A percentile compares a stretch with the other conserved stretches of the same genome.
These are phyloP conservation scores for Turdus rufiventris DNA, from an alignment of 2,113 vertebrate genomes.

Conservation along the genomic window DNA sequence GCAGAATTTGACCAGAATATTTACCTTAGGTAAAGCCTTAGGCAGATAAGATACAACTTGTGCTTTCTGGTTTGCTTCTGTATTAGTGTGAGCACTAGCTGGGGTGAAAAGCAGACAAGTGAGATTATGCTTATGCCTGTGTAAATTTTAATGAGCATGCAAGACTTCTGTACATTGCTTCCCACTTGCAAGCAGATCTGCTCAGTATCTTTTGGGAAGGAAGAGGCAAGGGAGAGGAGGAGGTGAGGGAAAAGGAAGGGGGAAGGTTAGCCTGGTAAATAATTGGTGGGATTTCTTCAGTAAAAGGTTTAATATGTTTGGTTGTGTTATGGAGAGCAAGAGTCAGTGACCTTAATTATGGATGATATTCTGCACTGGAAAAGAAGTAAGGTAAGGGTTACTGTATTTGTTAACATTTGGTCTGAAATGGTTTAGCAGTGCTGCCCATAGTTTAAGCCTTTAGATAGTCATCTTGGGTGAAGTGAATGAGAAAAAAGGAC, in stretches of 20 bases:
- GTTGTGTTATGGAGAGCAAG: neutral
- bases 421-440: conserved; percentile 4
- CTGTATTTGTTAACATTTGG: neutral
- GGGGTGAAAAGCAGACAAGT: neutral
- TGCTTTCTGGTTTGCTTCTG: neutral
- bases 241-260: neutral
- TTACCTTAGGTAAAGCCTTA: neutral
- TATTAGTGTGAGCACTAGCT: neutral
- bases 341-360: conserved; percentile 2
- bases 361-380: neutral
- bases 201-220: neutral
- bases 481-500: conserved; percentile 5
- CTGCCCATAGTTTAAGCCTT: neutral
- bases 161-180: neutral
- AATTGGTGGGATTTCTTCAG: neutral
- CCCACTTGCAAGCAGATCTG: neutral
- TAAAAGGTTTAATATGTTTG: neutral
- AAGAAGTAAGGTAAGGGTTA: neutral
- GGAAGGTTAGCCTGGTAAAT: conserved; percentile 4
- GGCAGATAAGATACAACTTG: neutral
- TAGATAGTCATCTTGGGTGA: conserved; percentile 13
- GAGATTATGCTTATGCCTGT: neutral
- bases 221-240: neutral
- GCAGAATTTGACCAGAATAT: neutral
- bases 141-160: neutral